Conservation (phyloP, 1,140 invertebrate species). For the Apis mellifera region DNA sequence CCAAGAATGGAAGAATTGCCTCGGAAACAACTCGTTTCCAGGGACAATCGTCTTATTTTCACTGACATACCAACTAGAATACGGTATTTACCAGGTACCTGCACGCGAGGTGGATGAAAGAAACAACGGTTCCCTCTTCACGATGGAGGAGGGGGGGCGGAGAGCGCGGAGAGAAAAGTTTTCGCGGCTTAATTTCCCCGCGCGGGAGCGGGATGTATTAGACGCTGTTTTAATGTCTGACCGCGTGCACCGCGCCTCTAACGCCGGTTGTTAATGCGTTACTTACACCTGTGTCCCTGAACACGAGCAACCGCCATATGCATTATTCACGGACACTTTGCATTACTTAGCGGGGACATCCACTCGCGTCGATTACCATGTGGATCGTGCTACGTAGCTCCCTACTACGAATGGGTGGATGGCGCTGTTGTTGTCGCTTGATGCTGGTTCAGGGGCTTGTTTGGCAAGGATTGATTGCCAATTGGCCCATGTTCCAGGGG, state of each 20-base stretch:
- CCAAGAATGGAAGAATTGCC: too few species aligned
- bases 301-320: slow-evolving; percentile 13
- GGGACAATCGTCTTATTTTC: slow-evolving; percentile 19
- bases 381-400: slow-evolving; percentile 11
- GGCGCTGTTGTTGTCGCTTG: neutral
- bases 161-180: neutral
- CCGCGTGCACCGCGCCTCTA: slow-evolving; percentile 19
- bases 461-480: slow-evolving; percentile 1
- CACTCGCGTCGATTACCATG: slow-evolving; percentile 33
- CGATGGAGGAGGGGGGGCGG: neutral
- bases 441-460: neutral
- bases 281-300: slow-evolving; percentile 29
- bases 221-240: slow-evolving; percentile 20
- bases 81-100: neutral
- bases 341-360: slow-evolving; percentile 37
- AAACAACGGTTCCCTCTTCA: neutral
- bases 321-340: slow-evolving; percentile 49
- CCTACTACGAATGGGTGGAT: slow-evolving; percentile 1
- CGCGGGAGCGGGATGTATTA: neutral
- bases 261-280: slow-evolving; percentile 44
- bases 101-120: neutral
- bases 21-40: neutral
- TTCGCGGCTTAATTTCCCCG: slow-evolving; percentile 4
- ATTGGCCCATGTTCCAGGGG: neutral
- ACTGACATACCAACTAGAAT: neutral